Base-by-base conservation (phyloP, 2,797 vertebrate species). In the Austrolebias charrua region DNA sequence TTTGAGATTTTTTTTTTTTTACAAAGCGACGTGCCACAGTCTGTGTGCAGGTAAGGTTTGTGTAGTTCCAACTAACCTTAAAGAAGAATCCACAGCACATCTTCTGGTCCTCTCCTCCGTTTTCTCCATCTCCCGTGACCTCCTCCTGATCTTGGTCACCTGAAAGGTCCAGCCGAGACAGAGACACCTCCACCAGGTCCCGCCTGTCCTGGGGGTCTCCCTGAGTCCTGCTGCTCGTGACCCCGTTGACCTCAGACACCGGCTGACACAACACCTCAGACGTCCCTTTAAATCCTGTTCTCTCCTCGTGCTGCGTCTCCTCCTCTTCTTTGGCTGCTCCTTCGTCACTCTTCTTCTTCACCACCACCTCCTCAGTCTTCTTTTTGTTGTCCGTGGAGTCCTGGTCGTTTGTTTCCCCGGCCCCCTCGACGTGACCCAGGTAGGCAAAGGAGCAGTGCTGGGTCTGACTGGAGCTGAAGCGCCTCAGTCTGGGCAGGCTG, bases 61-160 rank as follows among this genome's bases (percentile, higher is more conserved):
- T 70, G 16, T 29, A 33, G 35, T 49, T 68, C 2, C 31, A n/a
- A 5, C 87, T 88, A 86, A 98, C 98, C 94, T 95, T 96, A 76
- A 96, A 99, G 74, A 99, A 99, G 92, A 99, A 99, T 47, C 98
- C 98, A 88, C 97, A 98, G 89, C 96, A 98, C 77, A 97, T 93
- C 92, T 98, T 99, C 85, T 97, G 96, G 58, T 97, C 95, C 5
- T 94, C 94, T 78, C 78, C 92, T 56, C 91, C 93, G 73, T 89
- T 87, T 59, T 95, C 95, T 59, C 86, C 93, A 47, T 94, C 93
- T 2, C 88, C 55, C 10, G 57, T 45, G 11, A 86, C 86, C 69
- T 91, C 78, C 55, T 90, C 78, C 55, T 90, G 60, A 5, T 72
- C 77, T 33, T 80, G 87, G 1, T 55, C 88, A 70, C 90, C 94